phyloP scores from a whole-genome alignment of 2,113 vertebrate species.

The Larimichthys polyactis region DNA sequence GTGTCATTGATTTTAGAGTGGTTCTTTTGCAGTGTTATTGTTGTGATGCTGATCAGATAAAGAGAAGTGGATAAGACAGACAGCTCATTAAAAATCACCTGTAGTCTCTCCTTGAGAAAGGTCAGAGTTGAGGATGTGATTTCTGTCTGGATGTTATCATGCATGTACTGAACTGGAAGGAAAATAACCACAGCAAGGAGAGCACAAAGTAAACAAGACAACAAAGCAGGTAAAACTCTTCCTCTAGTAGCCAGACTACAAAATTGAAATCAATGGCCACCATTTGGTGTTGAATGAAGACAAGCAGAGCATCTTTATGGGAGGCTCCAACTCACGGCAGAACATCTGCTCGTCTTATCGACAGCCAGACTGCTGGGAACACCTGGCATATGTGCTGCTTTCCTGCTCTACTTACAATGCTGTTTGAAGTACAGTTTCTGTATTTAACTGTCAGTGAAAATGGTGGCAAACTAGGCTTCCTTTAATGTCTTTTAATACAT shows the following conservation, averaged over 20 bases:
- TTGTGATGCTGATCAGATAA: conserved; percentile 59
- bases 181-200: neutral
- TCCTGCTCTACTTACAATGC: conserved; percentile 44
- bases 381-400: conserved; percentile 37
- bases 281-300: conserved; percentile 37
- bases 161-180: neutral
- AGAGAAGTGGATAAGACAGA: conserved; percentile 6
- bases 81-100: conserved; percentile 16
- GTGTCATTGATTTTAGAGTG: conserved; percentile 70
- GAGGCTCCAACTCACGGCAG: conserved; percentile 19
- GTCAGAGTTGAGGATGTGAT: conserved; percentile 27
- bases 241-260: conserved; percentile 1
- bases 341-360: conserved; percentile 56
- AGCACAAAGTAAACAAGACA: neutral
- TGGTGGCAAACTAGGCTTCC: neutral
- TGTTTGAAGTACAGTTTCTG: conserved; percentile 42
- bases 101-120: conserved; percentile 21
- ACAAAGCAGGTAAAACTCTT: neutral
- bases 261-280: neutral
- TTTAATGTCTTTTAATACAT: neutral
- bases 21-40: conserved; percentile 60
- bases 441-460: conserved; percentile 5
- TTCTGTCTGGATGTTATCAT: neutral
- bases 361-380: conserved; percentile 35
- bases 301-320: conserved; percentile 19